Evolutionary conservation across 1,140 invertebrate species (phyloP), one percentile per base, ranked within the genome.

Genomic region (Calliopsis andreniformis): DNA sequence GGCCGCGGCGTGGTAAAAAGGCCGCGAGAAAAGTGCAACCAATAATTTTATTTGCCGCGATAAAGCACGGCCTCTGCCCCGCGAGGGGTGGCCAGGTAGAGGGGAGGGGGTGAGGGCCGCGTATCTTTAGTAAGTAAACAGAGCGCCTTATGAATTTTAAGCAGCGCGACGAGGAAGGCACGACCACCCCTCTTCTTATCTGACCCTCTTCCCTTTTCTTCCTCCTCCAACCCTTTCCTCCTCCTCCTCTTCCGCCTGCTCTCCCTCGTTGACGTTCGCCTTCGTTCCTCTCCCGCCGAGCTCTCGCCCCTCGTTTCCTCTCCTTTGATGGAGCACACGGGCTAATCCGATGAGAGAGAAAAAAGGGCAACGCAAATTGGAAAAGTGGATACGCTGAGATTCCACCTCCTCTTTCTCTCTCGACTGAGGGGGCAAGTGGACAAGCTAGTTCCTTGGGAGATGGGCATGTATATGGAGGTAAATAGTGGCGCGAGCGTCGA

Each of bases 121-220:
- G 87, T 90, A 90, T 90, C 89, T 91, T 89, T 88, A 86, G 89
- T 87, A 87, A 91, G 89, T 89, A 91, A 91, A 91, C 89, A 91
- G 87, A 89, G 83, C 87, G 84, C 63, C 89, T 90, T 89, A 91
- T 91, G 89, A 91, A 91, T 91, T 89, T 91, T 90, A 90, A 91
- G 88, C 86, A 89, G 88, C 81, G 70, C 77, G 79, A 79, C 75
- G 53, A 76, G 75, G 66, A 83, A 56, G 70, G 76, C 62, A 55
- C 77, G 43, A 67, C 28, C n/a, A n/a, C 20, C 4, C 73, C 49
- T 58, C 53, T 58, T 55, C 67, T 64, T 32, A 43, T 32, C 20
- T 58, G 47, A 51, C 47, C 47, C 59, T 25, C 58, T 35, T 51
- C 20, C 71, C 47, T 25, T n/a, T 12, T 35, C 42, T 16, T 63